phyloP scores from a whole-genome alignment of 2,888 invertebrate genomes.

The Cantharis rufa region DNA sequence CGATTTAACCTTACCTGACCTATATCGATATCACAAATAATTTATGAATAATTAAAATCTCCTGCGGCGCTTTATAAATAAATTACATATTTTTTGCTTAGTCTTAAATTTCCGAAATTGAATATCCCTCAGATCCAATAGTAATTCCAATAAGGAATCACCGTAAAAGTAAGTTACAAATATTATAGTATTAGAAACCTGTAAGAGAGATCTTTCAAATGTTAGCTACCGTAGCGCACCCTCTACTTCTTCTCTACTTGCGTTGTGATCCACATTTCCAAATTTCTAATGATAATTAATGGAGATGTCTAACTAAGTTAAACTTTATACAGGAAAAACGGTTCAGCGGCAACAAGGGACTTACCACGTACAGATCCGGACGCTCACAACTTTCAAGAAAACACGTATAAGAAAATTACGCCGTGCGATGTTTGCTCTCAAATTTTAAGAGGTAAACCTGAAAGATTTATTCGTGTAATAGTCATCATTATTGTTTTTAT shows the following conservation, averaged over 20 bases:
- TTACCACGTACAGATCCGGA: slow-evolving; percentile 67
- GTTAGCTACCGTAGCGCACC: not conserved
- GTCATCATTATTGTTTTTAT: not conserved
- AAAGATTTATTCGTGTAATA: not conserved
- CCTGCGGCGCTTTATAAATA: too few species aligned
- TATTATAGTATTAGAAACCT: not conserved
- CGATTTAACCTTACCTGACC: too few species aligned
- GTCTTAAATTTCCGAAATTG: not conserved
- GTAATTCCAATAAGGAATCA: not conserved
- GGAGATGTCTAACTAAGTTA: not conserved
- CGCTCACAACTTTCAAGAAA: slow-evolving; percentile 88
- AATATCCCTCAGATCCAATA: not conserved
- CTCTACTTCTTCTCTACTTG: not conserved
- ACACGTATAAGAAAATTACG: slow-evolving; percentile 94
- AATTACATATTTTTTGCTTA: too few species aligned
- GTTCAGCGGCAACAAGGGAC: slow-evolving; percentile 64
- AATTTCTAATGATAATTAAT: not conserved
- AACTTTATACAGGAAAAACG: slow-evolving; percentile 67
- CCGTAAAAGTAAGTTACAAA: not conserved
- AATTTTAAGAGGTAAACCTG: slow-evolving; percentile 78
- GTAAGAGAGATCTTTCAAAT: not conserved
- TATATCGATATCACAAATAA: too few species aligned
- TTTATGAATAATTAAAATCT: too few species aligned
- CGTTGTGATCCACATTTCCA: not conserved
- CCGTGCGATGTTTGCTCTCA: slow-evolving; percentile 94